Conservation (phyloP, 37 sponge, comb jelly and placozoan genomes). For the Ianthella basta region DNA sequence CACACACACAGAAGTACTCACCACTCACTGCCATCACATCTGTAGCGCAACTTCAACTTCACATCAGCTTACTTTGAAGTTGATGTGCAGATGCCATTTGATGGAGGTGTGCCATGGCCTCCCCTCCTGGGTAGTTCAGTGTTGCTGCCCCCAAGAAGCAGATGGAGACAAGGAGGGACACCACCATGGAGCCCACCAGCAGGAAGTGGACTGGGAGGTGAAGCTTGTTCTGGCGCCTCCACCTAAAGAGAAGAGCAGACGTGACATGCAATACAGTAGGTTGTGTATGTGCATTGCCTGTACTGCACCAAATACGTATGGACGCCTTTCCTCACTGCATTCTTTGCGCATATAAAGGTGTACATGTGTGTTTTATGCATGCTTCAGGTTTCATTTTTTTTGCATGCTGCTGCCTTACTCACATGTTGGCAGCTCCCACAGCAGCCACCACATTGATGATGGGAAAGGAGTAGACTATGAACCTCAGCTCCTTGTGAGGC, state of each 20-base stretch:
- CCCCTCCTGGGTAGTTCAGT: slow-evolving; percentile 97
- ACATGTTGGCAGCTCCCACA: slow-evolving; percentile 66
- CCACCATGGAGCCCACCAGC: slow-evolving; percentile 47
- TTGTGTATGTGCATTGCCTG: no score
- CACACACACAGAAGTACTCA: no score
- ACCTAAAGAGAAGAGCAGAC: no score
- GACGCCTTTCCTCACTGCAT: no score
- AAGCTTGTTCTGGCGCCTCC: slow-evolving; percentile 60
- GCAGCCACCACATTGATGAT: slow-evolving; percentile 87
- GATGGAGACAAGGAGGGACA: slow-evolving; percentile 40
- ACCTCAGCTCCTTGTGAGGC: slow-evolving; percentile 98
- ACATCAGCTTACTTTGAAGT: neutral
- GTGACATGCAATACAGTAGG: no score
- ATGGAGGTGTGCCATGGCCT: slow-evolving; percentile 81
- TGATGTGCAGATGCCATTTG: slow-evolving; percentile 15
- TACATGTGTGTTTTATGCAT: no score
- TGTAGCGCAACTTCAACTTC: no score
- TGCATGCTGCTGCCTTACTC: no score
- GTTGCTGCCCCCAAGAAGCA: slow-evolving; percentile 71
- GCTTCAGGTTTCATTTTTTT: neutral
- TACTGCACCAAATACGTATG: no score
- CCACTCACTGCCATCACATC: no score
- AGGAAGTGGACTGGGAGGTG: slow-evolving; percentile 41
- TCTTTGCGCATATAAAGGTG: no score
- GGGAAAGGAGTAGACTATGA: slow-evolving; percentile 92